Conservation (phyloP, 1,140 invertebrate species). For the Helicoverpa armigera region DNA sequence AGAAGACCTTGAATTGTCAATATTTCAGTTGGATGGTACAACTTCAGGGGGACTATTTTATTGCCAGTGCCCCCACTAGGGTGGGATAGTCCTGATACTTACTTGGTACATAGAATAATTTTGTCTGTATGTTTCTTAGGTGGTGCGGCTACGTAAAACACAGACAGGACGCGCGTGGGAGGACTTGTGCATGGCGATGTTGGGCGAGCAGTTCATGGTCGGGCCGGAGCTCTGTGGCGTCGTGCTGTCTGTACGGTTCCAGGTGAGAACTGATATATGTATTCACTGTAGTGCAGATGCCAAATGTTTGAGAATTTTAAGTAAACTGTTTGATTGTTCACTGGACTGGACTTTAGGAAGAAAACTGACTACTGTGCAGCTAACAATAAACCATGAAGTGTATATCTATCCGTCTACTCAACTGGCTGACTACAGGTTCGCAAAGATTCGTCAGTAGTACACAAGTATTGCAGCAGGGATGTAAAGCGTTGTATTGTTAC, state of each 20-base stretch:
- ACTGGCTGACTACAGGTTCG: too few species aligned
- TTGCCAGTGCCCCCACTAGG: background rate
- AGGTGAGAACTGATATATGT: constrained; percentile 86
- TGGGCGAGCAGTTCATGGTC: constrained; percentile 99
- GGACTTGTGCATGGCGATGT: constrained; percentile 98
- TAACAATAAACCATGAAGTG: too few species aligned
- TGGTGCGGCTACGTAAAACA: constrained; percentile 96
- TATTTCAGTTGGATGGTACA: too few species aligned
- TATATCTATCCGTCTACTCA: too few species aligned
- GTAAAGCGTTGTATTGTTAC: constrained; percentile 38
- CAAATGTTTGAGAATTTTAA: too few species aligned
- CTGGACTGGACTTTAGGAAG: too few species aligned
- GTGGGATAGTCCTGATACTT: background rate
- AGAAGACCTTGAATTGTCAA: too few species aligned
- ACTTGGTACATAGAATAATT: background rate
- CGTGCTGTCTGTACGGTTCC: constrained; percentile 97
- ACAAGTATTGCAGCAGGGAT: too few species aligned
- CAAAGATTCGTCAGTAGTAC: too few species aligned
- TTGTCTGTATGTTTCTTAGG: constrained; percentile 64
- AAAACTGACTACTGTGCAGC: too few species aligned
- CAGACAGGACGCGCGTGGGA: constrained; percentile 99
- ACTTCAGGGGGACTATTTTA: too few species aligned
- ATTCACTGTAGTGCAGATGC: too few species aligned
- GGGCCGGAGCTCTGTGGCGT: constrained; percentile 99
- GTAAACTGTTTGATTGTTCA: background rate